Conservation (phyloP, 2,797 vertebrate genomes). For the Balearica regulorum region DNA sequence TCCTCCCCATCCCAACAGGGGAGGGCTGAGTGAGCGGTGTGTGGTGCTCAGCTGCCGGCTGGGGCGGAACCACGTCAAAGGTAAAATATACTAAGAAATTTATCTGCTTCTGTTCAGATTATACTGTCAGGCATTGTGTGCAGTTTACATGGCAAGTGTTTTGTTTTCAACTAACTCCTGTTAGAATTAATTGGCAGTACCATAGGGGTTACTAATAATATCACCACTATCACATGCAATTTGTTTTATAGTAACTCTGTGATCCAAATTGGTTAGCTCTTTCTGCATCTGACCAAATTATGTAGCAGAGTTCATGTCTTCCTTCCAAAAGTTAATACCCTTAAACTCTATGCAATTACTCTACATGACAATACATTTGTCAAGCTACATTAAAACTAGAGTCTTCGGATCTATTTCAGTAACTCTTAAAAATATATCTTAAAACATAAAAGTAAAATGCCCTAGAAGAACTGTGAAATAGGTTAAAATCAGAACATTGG, state of each 20-base stretch:
- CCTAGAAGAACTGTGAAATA: neutral
- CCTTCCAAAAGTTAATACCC: constrained; percentile 20
- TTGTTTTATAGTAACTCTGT: constrained; percentile 36
- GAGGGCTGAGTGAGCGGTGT: too few relatives aligned
- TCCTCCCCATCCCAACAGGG: too few relatives aligned
- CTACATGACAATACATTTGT: neutral
- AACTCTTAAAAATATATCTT: neutral
- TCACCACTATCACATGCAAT: neutral
- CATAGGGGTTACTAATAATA: constrained; percentile 17
- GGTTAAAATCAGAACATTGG: neutral
- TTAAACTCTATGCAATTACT: constrained; percentile 11
- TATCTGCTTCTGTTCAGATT: neutral
- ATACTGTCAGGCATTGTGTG: neutral
- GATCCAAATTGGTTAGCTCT: constrained; percentile 28
- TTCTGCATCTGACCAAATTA: constrained; percentile 29
- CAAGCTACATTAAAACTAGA: constrained; percentile 25
- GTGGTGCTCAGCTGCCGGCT: too few relatives aligned
- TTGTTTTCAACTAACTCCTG: neutral
- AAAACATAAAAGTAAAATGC: neutral
- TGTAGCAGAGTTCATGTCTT: constrained; percentile 15
- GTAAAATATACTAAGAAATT: neutral
- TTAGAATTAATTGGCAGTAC: constrained; percentile 14
- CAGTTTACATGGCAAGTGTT: neutral
- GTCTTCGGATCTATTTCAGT: neutral
- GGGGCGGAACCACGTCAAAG: too few relatives aligned